Conservation (phyloP, 2,888 invertebrate species). For the Palloptera scutellata region DNA sequence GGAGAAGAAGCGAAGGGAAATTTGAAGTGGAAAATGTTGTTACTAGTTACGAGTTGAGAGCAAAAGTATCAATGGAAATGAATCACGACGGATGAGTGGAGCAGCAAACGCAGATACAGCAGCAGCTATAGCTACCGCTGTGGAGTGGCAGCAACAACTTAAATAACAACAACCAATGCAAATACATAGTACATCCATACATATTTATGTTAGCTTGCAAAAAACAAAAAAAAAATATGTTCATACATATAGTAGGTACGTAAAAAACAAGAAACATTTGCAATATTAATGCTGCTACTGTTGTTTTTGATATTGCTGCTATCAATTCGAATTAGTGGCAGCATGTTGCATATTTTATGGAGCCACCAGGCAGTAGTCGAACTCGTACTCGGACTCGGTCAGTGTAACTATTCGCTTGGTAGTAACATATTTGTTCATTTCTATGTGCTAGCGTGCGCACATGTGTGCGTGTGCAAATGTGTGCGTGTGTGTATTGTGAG, state of each 20-base stretch:
- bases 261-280: too few species aligned
- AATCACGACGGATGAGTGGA: neutral
- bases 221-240: neutral
- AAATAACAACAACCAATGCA: neutral
- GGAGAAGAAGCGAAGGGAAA: neutral
- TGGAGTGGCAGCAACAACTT: too few species aligned
- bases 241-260: neutral
- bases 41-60: neutral
- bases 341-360: conserved; percentile 16
- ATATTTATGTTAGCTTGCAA: neutral
- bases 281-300: too few species aligned
- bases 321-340: neutral
- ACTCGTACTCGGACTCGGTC: too few species aligned
- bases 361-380: neutral
- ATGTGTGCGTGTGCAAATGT: too few species aligned
- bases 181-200: neutral
- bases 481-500: too few species aligned
- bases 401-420: too few species aligned
- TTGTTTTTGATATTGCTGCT: too few species aligned
- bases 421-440: too few species aligned
- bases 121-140: neutral
- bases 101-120: neutral
- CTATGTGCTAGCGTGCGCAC: too few species aligned
- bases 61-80: neutral
- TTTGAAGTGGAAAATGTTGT: neutral